Conservation (phyloP, 2,888 invertebrate genomes). For the Acleris holmiana region DNA sequence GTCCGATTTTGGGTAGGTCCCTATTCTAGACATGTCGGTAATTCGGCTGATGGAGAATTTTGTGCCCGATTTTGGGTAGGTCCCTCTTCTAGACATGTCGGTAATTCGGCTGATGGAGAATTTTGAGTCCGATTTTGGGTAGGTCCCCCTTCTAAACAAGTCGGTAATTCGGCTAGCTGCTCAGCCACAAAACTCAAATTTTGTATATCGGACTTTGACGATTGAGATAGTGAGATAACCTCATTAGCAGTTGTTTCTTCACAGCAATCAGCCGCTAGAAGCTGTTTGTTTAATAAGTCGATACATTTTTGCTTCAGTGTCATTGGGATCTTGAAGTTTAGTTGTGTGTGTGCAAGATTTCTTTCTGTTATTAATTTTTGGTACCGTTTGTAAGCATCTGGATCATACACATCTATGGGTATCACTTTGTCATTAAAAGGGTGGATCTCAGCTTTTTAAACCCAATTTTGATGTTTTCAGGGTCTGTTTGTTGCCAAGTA, state of each 20-base stretch:
- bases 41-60: too few relatives aligned
- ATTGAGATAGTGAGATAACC: not conserved
- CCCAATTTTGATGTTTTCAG: slow-evolving; percentile 5
- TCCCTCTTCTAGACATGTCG: too few relatives aligned
- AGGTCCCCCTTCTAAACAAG: too few relatives aligned
- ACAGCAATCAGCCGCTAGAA: not conserved
- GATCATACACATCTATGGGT: slow-evolving; percentile 35
- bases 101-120: too few relatives aligned
- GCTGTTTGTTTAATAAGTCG: not conserved
- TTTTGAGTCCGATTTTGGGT: too few relatives aligned
- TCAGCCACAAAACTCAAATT: too few relatives aligned
- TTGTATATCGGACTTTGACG: too few relatives aligned
- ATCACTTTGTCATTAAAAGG: slow-evolving; percentile 2
- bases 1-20: too few relatives aligned
- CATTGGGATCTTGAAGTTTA: not conserved
- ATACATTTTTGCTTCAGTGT: slow-evolving; percentile 17
- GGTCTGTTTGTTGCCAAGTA: slow-evolving; percentile 3
- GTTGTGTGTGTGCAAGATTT: slow-evolving; percentile 2
- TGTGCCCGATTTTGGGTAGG: too few relatives aligned
- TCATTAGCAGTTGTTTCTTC: slow-evolving; percentile 1
- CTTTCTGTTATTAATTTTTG: not conserved
- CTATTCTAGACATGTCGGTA: too few relatives aligned
- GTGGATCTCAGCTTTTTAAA: slow-evolving; percentile 9
- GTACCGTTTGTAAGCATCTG: slow-evolving; percentile 24
- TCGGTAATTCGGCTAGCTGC: too few relatives aligned